Evolutionary conservation across 2,888 invertebrate genomes (phyloP).

Genomic region (Cerastis leucographa): DNA sequence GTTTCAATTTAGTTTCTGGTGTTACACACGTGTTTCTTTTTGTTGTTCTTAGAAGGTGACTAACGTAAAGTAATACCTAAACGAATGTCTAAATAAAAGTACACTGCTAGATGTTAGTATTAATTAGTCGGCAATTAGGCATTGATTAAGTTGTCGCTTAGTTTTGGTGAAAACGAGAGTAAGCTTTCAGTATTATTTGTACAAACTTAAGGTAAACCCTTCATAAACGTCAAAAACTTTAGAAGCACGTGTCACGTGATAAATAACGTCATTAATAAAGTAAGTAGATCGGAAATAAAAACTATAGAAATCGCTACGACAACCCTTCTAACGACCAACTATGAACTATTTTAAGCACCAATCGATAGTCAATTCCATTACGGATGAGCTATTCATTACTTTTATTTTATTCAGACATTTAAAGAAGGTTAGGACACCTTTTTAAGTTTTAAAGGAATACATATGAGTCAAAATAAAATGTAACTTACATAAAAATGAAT

Average conservation of each 20-base stretch:
- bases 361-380: constrained; percentile 53
- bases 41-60: constrained; percentile 25
- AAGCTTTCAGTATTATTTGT: neutral
- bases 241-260: neutral
- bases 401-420: constrained; percentile 19
- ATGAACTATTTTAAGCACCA: constrained; percentile 52
- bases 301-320: neutral
- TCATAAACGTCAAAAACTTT: neutral
- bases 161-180: neutral
- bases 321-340: constrained; percentile 1
- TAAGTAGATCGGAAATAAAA: neutral
- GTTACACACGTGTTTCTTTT: constrained; percentile 23
- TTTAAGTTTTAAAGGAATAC: neutral
- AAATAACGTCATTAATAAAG: neutral
- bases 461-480: neutral
- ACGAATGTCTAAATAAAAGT: neutral
- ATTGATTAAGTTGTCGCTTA: neutral
- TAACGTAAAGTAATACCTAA: neutral
- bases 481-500: neutral
- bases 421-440: neutral
- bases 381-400: neutral
- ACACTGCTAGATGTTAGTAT: neutral
- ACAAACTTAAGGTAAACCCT: neutral
- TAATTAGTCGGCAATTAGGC: neutral
- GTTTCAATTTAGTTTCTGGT: constrained; percentile 42